A percentile compares a stretch with the other conserved stretches of the same genome.
phyloP scores from a whole-genome alignment of 2,888 invertebrate species.

The Hydrotaea diabolus region DNA sequence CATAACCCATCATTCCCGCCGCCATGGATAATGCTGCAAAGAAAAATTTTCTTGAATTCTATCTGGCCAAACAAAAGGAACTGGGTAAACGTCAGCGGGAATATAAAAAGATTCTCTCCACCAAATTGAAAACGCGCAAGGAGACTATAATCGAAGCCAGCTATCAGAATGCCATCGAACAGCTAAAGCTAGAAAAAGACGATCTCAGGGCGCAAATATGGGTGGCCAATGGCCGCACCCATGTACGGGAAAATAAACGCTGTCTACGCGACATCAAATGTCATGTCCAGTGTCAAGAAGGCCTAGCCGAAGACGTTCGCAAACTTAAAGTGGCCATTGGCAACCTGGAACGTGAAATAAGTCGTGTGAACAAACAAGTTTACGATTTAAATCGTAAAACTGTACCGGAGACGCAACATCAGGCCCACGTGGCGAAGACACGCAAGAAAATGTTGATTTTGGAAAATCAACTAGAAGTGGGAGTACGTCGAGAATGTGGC shows the following conservation, averaged over 20 bases:
- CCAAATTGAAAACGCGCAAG: conserved; percentile 74
- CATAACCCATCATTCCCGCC: background rate
- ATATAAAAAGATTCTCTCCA: conserved; percentile 77
- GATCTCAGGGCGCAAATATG: conserved; percentile 77
- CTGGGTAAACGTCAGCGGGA: conserved; percentile 77
- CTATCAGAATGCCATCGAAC: conserved; percentile 75
- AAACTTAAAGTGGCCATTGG: conserved; percentile 74
- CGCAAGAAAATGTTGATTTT: conserved; percentile 75
- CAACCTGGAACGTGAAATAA: conserved; percentile 76
- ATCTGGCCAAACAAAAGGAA: conserved; percentile 75
- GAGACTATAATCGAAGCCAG: conserved; percentile 76
- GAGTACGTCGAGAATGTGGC: conserved; percentile 77
- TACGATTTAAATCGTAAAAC: conserved; percentile 77
- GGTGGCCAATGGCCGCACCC: conserved; percentile 76
- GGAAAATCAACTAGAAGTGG: conserved; percentile 78
- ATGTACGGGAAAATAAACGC: conserved; percentile 71
- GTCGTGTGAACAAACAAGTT: conserved; percentile 75
- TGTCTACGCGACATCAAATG: conserved; percentile 74
- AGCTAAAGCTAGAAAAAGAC: conserved; percentile 75
- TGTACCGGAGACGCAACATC: conserved; percentile 78
- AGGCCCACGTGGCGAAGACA: conserved; percentile 73
- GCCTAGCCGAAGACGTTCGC: conserved; percentile 74
- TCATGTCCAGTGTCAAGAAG: conserved; percentile 78
- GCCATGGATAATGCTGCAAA: conserved; percentile 67
- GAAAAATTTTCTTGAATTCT: conserved; percentile 72